Conservation (phyloP, 2,797 vertebrate genomes). For the Garrulus glandarius region DNA sequence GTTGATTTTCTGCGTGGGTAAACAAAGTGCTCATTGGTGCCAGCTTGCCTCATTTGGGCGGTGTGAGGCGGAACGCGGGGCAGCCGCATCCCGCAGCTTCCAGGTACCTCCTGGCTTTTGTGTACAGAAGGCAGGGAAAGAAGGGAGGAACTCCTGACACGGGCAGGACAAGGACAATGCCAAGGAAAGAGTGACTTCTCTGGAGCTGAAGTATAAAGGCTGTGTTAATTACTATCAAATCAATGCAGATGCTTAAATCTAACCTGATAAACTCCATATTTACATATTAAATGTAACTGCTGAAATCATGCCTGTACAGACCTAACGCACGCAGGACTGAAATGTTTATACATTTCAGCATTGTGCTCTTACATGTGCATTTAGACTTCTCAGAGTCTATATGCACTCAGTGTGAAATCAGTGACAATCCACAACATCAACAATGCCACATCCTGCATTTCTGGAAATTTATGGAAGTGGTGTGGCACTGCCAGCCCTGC, state of each 20-base stretch:
- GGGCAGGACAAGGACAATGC: neutral
- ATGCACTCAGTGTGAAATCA: neutral
- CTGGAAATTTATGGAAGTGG: neutral
- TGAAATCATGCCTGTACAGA: neutral
- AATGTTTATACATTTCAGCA: neutral
- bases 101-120: neutral
- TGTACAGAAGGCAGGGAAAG: neutral
- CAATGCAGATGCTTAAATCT: conserved; percentile 56
- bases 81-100: neutral
- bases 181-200: neutral
- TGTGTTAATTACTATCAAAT: conserved; percentile 44
- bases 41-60: neutral
- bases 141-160: neutral
- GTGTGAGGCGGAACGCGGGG: neutral
- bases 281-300: neutral
- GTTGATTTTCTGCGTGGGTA: conserved; percentile 59
- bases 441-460: neutral
- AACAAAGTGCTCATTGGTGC: conserved; percentile 16
- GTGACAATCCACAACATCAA: neutral
- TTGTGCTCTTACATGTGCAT: neutral
- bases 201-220: neutral
- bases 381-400: neutral
- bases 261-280: conserved; percentile 26
- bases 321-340: neutral
- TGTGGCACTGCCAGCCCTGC: neutral